Conservation (phyloP, 2,888 invertebrate species). For the Troides helena region DNA sequence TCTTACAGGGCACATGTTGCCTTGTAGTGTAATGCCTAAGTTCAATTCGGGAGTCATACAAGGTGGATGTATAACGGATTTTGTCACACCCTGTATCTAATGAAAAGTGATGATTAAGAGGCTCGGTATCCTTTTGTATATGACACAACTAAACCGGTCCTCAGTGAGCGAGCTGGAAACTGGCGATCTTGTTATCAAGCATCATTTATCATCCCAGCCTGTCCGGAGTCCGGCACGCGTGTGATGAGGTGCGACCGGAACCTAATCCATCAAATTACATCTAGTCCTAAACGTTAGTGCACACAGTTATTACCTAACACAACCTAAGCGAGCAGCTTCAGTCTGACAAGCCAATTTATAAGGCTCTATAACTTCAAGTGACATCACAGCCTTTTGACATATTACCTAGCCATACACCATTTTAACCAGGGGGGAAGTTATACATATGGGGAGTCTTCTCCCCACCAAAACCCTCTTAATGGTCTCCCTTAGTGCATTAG, state of each 20-base stretch:
- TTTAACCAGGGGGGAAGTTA: too few species aligned
- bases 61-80: too few species aligned
- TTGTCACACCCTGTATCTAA: too few species aligned
- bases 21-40: too few species aligned
- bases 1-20: too few species aligned
- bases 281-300: constrained; percentile 13
- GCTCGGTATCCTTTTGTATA: too few species aligned
- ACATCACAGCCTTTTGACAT: not conserved
- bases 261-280: constrained; percentile 19
- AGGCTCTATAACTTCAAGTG: not conserved
- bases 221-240: constrained; percentile 23
- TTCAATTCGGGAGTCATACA: too few species aligned
- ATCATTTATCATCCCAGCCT: constrained; percentile 17
- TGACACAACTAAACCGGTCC: not conserved
- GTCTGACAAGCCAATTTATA: constrained; percentile 19
- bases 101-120: not conserved
- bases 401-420: too few species aligned
- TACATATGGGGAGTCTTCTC: too few species aligned
- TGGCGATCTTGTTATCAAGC: constrained; percentile 9
- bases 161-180: not conserved
- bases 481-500: too few species aligned
- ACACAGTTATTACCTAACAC: constrained; percentile 8
- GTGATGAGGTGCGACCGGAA: constrained; percentile 19
- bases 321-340: not conserved
- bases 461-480: too few species aligned